Percentiles rank a stretch among this genome's conserved stretches.
These are phyloP conservation scores for Phrynocephalus versicolor DNA, from an alignment of 2,113 vertebrate species.

Conservation along the genomic window DNA sequence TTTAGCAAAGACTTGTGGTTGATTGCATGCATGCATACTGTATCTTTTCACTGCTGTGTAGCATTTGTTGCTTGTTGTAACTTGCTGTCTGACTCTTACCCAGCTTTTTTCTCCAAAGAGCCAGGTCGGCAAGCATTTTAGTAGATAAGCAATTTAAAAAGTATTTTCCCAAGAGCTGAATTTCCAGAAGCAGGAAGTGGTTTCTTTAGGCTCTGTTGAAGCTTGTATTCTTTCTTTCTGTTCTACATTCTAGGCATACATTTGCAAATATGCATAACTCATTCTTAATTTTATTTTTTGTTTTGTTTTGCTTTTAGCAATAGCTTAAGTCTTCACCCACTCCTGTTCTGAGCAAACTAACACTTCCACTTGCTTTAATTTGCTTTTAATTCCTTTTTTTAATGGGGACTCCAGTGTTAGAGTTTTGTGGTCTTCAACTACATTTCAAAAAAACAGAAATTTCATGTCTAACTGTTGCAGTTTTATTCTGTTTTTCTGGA, in stretches of 20 bases:
- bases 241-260: constrained; percentile 27
- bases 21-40: not conserved
- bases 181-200: constrained; percentile 23
- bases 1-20: not conserved
- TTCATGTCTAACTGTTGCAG: not conserved
- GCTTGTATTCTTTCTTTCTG: constrained; percentile 8
- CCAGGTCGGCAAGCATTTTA: not conserved
- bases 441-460: not conserved
- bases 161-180: constrained; percentile 9
- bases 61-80: constrained; percentile 8
- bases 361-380: not conserved
- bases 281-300: constrained; percentile 32
- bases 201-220: constrained; percentile 36
- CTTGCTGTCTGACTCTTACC: not conserved
- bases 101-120: not conserved
- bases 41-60: constrained; percentile 11
- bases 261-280: constrained; percentile 13
- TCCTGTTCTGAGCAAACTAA: not conserved
- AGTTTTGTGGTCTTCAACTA: not conserved
- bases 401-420: too few species aligned
- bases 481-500: not conserved
- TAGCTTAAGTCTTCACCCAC: not conserved
- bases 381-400: too few species aligned
- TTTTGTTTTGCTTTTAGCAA: not conserved
- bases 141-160: constrained; percentile 16